Conservation (phyloP, 2,888 invertebrate species). For the Caenorhabditis becei region DNA sequence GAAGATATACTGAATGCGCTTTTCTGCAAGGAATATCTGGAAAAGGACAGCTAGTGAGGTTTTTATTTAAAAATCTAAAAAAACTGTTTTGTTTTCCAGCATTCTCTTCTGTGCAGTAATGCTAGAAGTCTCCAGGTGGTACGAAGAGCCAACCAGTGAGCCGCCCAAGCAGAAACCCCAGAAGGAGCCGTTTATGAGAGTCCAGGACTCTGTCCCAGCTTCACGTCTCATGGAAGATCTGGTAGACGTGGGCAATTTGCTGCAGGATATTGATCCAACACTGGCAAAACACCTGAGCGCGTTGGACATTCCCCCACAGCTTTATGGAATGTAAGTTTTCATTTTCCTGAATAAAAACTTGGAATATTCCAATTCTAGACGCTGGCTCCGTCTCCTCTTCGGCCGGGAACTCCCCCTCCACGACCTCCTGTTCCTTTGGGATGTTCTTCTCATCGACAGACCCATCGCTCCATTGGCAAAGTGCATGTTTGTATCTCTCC, state of each 20-base stretch:
- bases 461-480: conserved; percentile 84
- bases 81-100: conserved; percentile 24
- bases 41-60: conserved; percentile 89
- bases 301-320: conserved; percentile 89
- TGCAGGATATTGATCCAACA: conserved; percentile 86
- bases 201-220: conserved; percentile 65
- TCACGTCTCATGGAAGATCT: conserved; percentile 73
- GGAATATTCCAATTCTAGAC: conserved; percentile 84
- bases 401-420: conserved; percentile 90
- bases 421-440: conserved; percentile 89
- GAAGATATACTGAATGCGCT: conserved; percentile 85
- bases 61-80: conserved; percentile 35
- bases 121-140: conserved; percentile 70
- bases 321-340: conserved; percentile 88
- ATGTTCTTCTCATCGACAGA: conserved; percentile 89
- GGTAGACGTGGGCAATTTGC: conserved; percentile 84
- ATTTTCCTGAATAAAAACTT: neutral
- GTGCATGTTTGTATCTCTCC: conserved; percentile 88
- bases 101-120: conserved; percentile 69
- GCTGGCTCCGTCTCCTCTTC: conserved; percentile 90
- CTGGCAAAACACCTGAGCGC: conserved; percentile 86
- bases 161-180: neutral
- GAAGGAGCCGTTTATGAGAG: conserved; percentile 57
- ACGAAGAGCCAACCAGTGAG: conserved; percentile 58
- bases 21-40: conserved; percentile 86